Evolutionary conservation across 2,797 vertebrate genomes (phyloP), one percentile per base, ranked within the genome.

Genomic region (Parambassis ranga): DNA sequence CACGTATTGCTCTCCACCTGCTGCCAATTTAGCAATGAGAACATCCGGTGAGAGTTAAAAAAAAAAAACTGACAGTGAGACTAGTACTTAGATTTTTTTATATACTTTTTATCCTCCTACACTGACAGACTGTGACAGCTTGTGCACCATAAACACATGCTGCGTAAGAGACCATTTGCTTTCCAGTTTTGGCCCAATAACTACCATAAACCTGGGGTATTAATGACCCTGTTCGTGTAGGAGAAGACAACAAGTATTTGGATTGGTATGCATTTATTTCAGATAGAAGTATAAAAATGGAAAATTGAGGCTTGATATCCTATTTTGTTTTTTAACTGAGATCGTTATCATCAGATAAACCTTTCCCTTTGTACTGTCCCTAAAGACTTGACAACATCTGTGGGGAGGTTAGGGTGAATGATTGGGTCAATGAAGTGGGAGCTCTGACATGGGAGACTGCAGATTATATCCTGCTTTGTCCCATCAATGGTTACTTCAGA

Each of bases 1-100:
- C 57, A 44, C 64, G 46, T 28, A 57, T 55, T 43, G 32, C 59
- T 56, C 7, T 20, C 27, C 79, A 77, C 75, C 82, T 83, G 76
- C 69, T 63, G 67, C 65, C 46, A 75, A 77, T 85, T 77, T 70
- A 59, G 61, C 13, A 60, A 61, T 26, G 48, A 76, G 31, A 47
- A 30, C 23, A 65, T 64, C 37, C 4, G 3, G 14, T 30, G 7
- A n/a, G 26, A 15, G 22, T 10, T 28, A 16, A 33, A 18, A n/a
- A 28, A 23, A 19, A 3, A 33, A 30, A 10, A 41, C 10, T 33
- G 37, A 55, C 59, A 48, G 18, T 38, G 26, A 64, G 31, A 51
- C 18, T 33, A 66, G 32, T 22, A 7, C 27, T n/a, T 50, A 28
- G 56, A 28, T 64, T 31, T 48, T 46, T 37, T 51, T 48, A 32